Evolutionary conservation across 2,797 vertebrate species (phyloP), one percentile per base, ranked within the genome.

Genomic region (Rhinichthys osculus): DNA sequence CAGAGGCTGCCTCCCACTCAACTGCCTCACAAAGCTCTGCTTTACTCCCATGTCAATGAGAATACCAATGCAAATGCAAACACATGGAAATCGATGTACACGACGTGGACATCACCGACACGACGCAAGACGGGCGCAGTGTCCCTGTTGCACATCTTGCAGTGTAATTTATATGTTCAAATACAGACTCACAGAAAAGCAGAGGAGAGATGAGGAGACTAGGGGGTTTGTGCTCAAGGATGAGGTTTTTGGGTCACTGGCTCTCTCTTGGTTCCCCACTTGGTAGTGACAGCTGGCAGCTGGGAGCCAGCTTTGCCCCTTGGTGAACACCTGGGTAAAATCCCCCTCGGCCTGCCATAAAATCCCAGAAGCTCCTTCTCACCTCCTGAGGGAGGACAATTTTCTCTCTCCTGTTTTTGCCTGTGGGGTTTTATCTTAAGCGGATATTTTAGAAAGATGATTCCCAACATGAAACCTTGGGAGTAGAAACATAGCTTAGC

Each of bases 301-400:
- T 83, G 77, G 78, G 50, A 74, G 81, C 13, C 82, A 82, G 86
- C 66, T 83, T 67, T 70, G 78, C 78, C 82, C 67, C 73, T 66
- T 77, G 88, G 88, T 87, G 79, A 71, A 78, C 73, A 87, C 82
- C 85, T 79, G 82, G 82, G 84, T 80, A 81, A 83, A 83, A 64
- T 47, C 77, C 70, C 70, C 70, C 70, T 70, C n/a, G 80, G 83
- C 73, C 40, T 30, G 50, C 52, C 80, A 40, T 67, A 38, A 33
- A 85, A 7, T 74, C 54, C 35, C 84, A 86, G 42, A 83, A 73
- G 66, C 62, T 81, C 38, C 59, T 44, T 83, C 66, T 79, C 35
- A 47, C 57, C 44, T 83, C 70, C 74, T 52, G 42, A 64, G 42
- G 69, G 69, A 83, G 81, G 38, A 62, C 16, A 59, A 72, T 73